phyloP scores from a whole-genome alignment of 2,113 vertebrate species.

The Pampusana beccarii region DNA sequence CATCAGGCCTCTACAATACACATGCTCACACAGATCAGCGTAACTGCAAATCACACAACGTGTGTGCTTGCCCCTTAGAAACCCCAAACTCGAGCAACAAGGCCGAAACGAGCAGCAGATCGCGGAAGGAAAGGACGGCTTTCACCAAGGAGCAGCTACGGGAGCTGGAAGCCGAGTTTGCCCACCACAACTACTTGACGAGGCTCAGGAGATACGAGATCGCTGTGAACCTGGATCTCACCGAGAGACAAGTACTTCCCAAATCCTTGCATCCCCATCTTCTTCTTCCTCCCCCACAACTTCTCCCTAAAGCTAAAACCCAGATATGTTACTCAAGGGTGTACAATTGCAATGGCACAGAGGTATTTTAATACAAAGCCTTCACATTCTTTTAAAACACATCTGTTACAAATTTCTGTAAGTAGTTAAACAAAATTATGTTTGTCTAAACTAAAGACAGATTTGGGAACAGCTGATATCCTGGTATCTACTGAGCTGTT shows the following conservation, averaged over 20 bases:
- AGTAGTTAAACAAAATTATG: neutral
- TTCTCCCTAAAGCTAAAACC: neutral
- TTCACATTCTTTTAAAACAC: neutral
- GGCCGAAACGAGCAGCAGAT: constrained; percentile 83
- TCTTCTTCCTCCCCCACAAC: neutral
- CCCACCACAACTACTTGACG: constrained; percentile 97
- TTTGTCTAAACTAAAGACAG: neutral
- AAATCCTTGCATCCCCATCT: neutral
- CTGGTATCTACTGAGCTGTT: neutral
- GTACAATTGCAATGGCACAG: neutral
- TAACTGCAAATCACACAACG: neutral
- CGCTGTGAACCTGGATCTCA: constrained; percentile 96
- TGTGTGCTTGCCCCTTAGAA: constrained; percentile 71
- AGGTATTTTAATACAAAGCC: neutral
- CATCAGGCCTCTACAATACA: neutral
- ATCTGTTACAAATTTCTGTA: neutral
- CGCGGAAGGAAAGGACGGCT: constrained; percentile 92
- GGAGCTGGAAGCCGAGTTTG: constrained; percentile 94
- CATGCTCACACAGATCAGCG: fast-evolving
- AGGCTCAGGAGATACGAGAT: constrained; percentile 96
- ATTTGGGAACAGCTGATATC: neutral
- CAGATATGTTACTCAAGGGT: neutral
- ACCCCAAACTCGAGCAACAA: constrained; percentile 78
- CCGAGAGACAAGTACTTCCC: constrained; percentile 88
- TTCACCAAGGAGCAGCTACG: constrained; percentile 96